Evolutionary conservation across 2,888 invertebrate species (phyloP).

Genomic region (Sarcophaga caerulescens): DNA sequence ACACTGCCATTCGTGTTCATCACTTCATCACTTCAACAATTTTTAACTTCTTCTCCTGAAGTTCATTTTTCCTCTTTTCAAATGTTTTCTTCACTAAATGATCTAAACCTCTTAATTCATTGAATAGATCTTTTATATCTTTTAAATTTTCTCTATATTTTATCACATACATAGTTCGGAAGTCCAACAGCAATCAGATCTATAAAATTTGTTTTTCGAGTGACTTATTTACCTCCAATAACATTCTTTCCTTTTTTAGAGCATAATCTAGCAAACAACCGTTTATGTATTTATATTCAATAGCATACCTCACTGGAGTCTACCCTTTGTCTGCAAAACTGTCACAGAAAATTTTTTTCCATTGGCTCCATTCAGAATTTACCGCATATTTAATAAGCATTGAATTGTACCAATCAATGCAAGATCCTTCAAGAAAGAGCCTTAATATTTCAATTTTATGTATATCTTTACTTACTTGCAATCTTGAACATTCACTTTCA

Average conservation of each 20-base stretch:
- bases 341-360: slow-evolving; percentile 68
- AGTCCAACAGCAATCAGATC: slow-evolving; percentile 73
- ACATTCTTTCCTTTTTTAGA: slow-evolving; percentile 63
- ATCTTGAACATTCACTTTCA: slow-evolving; percentile 57
- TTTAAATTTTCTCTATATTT: slow-evolving; percentile 75
- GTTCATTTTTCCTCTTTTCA: too few species aligned
- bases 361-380: slow-evolving; percentile 60
- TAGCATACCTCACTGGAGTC: slow-evolving; percentile 70
- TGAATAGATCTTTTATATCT: slow-evolving; percentile 73
- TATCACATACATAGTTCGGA: slow-evolving; percentile 67
- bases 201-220: slow-evolving; percentile 59
- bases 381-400: slow-evolving; percentile 68
- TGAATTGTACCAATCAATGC: slow-evolving; percentile 69
- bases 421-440: slow-evolving; percentile 65
- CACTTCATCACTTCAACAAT: too few species aligned
- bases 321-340: slow-evolving; percentile 72
- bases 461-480: slow-evolving; percentile 33
- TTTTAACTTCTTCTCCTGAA: too few species aligned
- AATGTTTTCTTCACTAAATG: slow-evolving; percentile 34
- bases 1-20: slow-evolving; percentile 6
- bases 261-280: slow-evolving; percentile 71
- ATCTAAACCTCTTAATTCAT: slow-evolving; percentile 70
- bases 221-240: slow-evolving; percentile 55
- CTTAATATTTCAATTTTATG: slow-evolving; percentile 56
- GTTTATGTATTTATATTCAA: slow-evolving; percentile 69